phyloP scores from a whole-genome alignment of 2,113 vertebrate species.

The Oenanthe oenanthe region DNA sequence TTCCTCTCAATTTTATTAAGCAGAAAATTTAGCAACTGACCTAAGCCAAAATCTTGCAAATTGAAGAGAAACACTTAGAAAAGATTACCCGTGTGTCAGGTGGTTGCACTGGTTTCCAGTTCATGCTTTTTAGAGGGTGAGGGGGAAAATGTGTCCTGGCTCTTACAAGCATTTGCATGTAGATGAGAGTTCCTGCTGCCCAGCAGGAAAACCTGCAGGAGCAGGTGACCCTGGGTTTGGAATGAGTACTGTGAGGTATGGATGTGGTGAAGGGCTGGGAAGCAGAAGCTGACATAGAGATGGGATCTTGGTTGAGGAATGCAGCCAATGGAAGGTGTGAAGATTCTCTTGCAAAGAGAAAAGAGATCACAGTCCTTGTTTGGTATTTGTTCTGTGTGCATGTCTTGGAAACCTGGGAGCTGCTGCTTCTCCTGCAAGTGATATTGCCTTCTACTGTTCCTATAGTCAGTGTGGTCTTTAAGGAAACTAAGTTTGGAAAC shows the following conservation, averaged over 20 bases:
- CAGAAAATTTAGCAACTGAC: background rate
- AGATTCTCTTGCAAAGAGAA: background rate
- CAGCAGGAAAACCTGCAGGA: background rate
- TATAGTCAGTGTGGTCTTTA: background rate
- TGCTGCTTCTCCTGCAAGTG: background rate
- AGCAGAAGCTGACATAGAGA: background rate
- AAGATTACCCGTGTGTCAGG: background rate
- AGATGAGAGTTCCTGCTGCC: background rate
- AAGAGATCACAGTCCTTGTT: background rate
- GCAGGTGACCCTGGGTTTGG: background rate
- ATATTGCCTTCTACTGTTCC: background rate
- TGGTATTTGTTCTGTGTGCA: background rate
- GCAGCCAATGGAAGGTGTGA: background rate
- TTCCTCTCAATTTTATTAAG: background rate
- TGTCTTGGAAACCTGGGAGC: background rate
- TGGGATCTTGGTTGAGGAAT: background rate
- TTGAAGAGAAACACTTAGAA: background rate
- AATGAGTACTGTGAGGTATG: fast-evolving
- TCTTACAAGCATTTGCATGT: background rate
- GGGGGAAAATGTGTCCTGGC: fast-evolving
- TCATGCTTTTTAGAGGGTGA: background rate
- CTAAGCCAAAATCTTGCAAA: background rate
- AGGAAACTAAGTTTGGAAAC: background rate
- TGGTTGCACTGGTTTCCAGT: background rate
- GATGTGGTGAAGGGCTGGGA: background rate